These are phyloP conservation scores for Drosophila subsilvestris DNA, from an alignment of 2,888 invertebrate species.

Conservation along the genomic window DNA sequence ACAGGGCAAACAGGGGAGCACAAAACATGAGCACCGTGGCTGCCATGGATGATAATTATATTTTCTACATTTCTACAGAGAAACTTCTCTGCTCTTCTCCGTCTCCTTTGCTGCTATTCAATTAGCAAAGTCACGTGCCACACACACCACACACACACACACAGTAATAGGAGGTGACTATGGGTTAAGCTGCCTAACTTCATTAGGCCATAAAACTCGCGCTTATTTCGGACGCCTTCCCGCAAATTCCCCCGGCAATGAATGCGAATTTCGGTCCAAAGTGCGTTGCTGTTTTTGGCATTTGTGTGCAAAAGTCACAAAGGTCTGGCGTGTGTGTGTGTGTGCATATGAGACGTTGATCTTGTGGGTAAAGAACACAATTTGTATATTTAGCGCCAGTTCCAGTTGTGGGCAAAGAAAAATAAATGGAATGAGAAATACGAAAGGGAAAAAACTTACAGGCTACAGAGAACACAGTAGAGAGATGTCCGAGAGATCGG, in stretches of 20 bases:
- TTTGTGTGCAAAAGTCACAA: not conserved
- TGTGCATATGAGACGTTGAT: not conserved
- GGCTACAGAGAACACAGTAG: too few species aligned
- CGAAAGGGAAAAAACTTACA: too few species aligned
- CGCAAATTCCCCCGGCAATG: conserved; percentile 34
- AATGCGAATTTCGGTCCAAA: conserved; percentile 19
- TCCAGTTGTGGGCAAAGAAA: too few species aligned
- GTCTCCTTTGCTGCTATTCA: conserved; percentile 18
- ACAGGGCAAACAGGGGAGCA: not conserved
- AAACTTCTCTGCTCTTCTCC: not conserved
- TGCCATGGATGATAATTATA: not conserved
- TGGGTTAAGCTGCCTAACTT: conserved; percentile 44
- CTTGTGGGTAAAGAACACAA: too few species aligned
- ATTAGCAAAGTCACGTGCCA: conserved; percentile 39
- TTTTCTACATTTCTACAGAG: not conserved
- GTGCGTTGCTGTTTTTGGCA: not conserved
- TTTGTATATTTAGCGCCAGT: too few species aligned
- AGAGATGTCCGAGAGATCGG: too few species aligned
- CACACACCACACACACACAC: conserved; percentile 15
- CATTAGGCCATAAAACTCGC: conserved; percentile 53
- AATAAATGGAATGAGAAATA: too few species aligned
- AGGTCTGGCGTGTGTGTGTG: not conserved
- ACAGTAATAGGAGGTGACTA: conserved; percentile 1
- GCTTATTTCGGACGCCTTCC: conserved; percentile 46
- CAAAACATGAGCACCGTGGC: not conserved